Evolutionary conservation across 2,797 vertebrate species (phyloP).

Genomic region (Arctocebus calabarensis): DNA sequence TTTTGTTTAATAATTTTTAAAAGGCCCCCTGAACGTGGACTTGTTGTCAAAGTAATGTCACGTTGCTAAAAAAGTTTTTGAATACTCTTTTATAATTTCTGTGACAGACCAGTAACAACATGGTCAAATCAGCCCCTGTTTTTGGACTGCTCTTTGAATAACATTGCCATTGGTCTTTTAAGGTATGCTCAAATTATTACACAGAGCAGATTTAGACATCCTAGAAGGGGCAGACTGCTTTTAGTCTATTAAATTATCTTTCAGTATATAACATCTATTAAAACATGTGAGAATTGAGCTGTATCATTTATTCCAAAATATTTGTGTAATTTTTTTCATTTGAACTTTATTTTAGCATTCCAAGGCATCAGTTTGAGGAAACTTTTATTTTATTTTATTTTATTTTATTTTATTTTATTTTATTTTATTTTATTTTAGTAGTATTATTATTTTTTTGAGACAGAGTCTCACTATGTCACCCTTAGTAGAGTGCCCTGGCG

Average conservation of each 20-base stretch:
- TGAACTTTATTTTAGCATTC: not conserved
- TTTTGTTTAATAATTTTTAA: not conserved
- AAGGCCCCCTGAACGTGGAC: not conserved
- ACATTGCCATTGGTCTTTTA: not conserved
- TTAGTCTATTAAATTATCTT: not conserved
- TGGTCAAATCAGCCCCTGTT: not conserved
- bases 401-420: too few relatives aligned
- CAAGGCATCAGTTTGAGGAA: not conserved
- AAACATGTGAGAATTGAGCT: not conserved
- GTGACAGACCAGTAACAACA: not conserved
- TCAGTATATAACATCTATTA: not conserved
- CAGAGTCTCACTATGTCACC: too few relatives aligned
- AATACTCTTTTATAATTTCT: not conserved
- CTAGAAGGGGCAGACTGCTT: not conserved
- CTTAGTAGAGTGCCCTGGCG: too few relatives aligned
- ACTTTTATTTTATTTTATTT: not conserved
- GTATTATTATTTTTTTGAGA: too few relatives aligned
- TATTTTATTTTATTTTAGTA: too few relatives aligned
- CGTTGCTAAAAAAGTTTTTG: not conserved
- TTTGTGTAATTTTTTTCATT: not conserved
- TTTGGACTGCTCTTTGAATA: not conserved
- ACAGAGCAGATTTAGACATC: not conserved
- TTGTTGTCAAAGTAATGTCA: not conserved
- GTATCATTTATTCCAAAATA: not conserved
- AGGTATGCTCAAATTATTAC: not conserved